phyloP scores from a whole-genome alignment of 2,888 invertebrate genomes.

The Sminthurinus aureus region DNA sequence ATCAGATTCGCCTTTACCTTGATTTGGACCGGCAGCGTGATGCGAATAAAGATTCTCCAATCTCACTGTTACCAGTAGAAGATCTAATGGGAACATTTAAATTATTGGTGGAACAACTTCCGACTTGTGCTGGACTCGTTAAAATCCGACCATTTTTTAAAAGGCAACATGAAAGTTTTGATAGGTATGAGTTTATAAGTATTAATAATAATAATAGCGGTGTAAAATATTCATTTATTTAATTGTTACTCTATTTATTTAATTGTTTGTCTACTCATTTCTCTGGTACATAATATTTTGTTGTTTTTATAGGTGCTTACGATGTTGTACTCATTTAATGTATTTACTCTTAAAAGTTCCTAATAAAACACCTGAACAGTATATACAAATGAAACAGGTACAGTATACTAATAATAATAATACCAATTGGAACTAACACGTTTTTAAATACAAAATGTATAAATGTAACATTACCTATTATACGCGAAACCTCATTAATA shows the following conservation, averaged over 20 bases:
- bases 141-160: conserved; percentile 74
- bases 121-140: conserved; percentile 65
- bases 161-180: conserved; percentile 81
- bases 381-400: conserved; percentile 57
- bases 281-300: too few species aligned
- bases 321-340: conserved; percentile 80
- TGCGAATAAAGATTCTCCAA: conserved; percentile 46
- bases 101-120: conserved; percentile 72
- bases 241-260: too few species aligned
- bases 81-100: conserved; percentile 77
- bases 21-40: conserved; percentile 57
- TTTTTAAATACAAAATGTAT: background rate
- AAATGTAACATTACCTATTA: background rate
- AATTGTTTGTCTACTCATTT: too few species aligned
- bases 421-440: background rate
- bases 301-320: conserved; percentile 65
- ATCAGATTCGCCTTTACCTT: conserved; percentile 58
- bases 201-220: too few species aligned
- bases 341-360: conserved; percentile 72
- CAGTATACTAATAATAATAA: background rate
- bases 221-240: too few species aligned
- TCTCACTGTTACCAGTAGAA: conserved; percentile 62
- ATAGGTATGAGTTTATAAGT: too few species aligned
- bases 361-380: conserved; percentile 60
- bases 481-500: background rate